phyloP scores from a whole-genome alignment of 1,140 invertebrate species.

The Venustaconcha ellipsiformis region DNA sequence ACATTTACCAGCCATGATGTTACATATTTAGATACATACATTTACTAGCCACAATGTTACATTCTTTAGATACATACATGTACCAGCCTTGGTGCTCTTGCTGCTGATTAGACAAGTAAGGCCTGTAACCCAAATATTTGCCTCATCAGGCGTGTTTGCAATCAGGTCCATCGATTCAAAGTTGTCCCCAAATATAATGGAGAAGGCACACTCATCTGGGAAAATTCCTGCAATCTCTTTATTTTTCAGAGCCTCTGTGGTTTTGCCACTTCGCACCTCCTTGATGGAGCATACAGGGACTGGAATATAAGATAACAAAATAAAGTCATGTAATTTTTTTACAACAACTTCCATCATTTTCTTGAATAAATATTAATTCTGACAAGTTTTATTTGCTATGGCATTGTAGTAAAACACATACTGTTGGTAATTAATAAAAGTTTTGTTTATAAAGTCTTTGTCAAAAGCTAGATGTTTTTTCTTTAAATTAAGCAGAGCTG shows the following conservation, averaged over 20 bases:
- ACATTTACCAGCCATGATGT: no score
- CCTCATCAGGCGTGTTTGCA: conserved; percentile 75
- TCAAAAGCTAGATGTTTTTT: no score
- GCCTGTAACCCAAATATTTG: conserved; percentile 77
- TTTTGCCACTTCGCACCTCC: conserved; percentile 75
- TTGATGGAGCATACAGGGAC: conserved; percentile 74
- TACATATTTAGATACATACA: no score
- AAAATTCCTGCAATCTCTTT: conserved; percentile 71
- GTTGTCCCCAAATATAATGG: conserved; percentile 76
- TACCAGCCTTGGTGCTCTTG: conserved; percentile 42
- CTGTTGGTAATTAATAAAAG: no score
- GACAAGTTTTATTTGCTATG: no score
- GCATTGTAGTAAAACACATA: no score
- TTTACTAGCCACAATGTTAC: no score
- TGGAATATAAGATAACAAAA: conserved; percentile 56
- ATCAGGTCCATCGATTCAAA: conserved; percentile 76
- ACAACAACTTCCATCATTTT: no score
- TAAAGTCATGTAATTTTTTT: no score
- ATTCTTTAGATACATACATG: conserved; percentile 25
- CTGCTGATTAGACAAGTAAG: conserved; percentile 73
- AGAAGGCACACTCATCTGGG: conserved; percentile 76
- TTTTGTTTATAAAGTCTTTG: no score
- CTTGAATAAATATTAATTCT: no score
- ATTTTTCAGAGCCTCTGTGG: conserved; percentile 74
- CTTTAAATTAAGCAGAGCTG: no score